Evolutionary conservation across 2,888 invertebrate species (phyloP).

Genomic region (Chrysolina haemoptera): DNA sequence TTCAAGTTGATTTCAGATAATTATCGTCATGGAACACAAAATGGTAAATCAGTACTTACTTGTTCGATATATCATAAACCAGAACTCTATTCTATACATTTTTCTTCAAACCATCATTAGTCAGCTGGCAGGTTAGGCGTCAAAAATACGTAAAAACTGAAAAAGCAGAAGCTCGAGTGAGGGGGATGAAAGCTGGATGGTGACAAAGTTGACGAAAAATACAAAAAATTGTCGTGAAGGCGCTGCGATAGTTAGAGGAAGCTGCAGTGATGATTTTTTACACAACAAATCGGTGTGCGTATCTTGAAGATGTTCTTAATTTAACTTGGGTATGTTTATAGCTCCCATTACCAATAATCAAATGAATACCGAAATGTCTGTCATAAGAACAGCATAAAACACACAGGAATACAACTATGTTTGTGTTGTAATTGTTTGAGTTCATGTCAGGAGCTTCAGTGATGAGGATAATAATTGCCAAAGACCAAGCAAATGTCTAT

Average conservation of each 20-base stretch:
- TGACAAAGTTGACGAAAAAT: slow-evolving; percentile 39
- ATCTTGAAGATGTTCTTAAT: not conserved
- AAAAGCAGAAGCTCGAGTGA: slow-evolving; percentile 54
- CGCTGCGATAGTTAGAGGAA: slow-evolving; percentile 40
- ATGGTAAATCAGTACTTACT: not conserved
- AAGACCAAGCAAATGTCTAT: no score
- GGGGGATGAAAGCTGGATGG: slow-evolving; percentile 52
- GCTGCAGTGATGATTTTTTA: slow-evolving; percentile 37
- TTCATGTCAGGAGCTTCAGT: no score
- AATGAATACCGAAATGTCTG: no score
- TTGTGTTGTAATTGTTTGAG: no score
- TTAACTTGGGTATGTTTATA: not conserved
- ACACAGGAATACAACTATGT: no score
- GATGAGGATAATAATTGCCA: no score
- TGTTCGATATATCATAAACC: not conserved
- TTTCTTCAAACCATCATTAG: slow-evolving; percentile 40
- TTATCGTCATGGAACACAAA: not conserved
- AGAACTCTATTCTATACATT: slow-evolving; percentile 10
- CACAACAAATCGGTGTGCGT: not conserved
- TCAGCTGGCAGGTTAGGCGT: slow-evolving; percentile 37
- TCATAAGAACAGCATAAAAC: no score
- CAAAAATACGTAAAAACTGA: slow-evolving; percentile 51
- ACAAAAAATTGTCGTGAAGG: slow-evolving; percentile 36
- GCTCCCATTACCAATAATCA: not conserved
- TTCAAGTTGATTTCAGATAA: no score